These are phyloP conservation scores for Salvelinus sp. DNA, from an alignment of 2,113 vertebrate species.

Conservation along the genomic window DNA sequence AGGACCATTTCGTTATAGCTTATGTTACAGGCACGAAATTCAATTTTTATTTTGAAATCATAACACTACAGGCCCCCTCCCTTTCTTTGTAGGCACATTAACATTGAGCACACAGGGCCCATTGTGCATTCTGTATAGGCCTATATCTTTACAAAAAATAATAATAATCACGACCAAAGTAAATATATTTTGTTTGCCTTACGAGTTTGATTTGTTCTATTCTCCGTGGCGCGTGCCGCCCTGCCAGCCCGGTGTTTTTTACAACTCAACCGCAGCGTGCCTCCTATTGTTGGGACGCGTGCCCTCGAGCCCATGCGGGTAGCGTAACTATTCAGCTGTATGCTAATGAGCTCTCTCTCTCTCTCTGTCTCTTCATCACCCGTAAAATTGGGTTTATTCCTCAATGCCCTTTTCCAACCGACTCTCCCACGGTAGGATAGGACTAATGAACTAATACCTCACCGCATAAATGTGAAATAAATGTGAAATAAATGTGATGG, in stretches of 20 bases:
- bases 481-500: not conserved
- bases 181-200: not conserved
- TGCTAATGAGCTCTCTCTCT: slow-evolving; percentile 63
- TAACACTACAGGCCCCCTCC: no score
- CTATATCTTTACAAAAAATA: no score
- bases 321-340: slow-evolving; percentile 75
- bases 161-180: not conserved
- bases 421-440: slow-evolving; percentile 7
- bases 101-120: no score
- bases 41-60: no score
- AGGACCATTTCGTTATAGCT: no score
- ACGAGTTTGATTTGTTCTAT: not conserved
- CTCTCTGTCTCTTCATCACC: not conserved
- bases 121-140: no score
- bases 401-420: not conserved
- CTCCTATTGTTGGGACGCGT: slow-evolving; percentile 71
- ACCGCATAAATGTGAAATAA: not conserved
- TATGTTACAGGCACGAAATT: no score
- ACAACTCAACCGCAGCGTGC: slow-evolving; percentile 61
- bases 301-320: slow-evolving; percentile 64
- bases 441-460: not conserved
- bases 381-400: slow-evolving; percentile 9
- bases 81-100: no score
- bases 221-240: slow-evolving; percentile 43
- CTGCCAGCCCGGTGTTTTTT: slow-evolving; percentile 43